A percentile compares a stretch with the other conserved stretches of the same genome.
phyloP scores from a whole-genome alignment of 2,113 vertebrate genomes.

The Xenotilapia flavipinnis region DNA sequence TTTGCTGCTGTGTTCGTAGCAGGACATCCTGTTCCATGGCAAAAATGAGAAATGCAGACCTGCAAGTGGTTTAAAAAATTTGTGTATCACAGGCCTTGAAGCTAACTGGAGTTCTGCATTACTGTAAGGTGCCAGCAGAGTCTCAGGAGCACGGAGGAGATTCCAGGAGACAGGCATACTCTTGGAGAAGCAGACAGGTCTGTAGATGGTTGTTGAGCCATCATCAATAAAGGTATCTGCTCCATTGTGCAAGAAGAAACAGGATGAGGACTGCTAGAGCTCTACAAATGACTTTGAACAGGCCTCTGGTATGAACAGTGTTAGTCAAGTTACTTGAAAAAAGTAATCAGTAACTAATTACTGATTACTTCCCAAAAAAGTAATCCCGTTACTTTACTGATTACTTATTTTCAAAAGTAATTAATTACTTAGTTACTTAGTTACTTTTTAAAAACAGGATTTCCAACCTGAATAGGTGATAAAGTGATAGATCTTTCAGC shows the following conservation, averaged over 20 bases:
- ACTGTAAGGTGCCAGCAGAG: neutral
- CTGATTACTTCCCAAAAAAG: too few species aligned
- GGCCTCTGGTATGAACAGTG: neutral
- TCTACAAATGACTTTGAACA: neutral
- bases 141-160: fast-evolving
- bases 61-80: neutral
- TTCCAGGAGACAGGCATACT: neutral
- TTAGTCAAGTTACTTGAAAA: too few species aligned
- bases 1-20: neutral
- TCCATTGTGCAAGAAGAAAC: neutral
- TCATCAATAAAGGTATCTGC: neutral
- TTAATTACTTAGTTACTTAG: too few species aligned
- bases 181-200: neutral
- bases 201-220: neutral
- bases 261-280: neutral
- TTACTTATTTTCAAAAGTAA: too few species aligned
- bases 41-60: neutral
- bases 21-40: neutral
- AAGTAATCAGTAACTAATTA: too few species aligned
- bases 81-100: neutral
- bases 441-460: too few species aligned
- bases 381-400: too few species aligned
- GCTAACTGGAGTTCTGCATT: neutral
- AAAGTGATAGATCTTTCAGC: too few species aligned
- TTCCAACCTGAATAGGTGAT: too few species aligned